phyloP scores from a whole-genome alignment of 1,140 invertebrate genomes.

The Chironomus striatipennis region DNA sequence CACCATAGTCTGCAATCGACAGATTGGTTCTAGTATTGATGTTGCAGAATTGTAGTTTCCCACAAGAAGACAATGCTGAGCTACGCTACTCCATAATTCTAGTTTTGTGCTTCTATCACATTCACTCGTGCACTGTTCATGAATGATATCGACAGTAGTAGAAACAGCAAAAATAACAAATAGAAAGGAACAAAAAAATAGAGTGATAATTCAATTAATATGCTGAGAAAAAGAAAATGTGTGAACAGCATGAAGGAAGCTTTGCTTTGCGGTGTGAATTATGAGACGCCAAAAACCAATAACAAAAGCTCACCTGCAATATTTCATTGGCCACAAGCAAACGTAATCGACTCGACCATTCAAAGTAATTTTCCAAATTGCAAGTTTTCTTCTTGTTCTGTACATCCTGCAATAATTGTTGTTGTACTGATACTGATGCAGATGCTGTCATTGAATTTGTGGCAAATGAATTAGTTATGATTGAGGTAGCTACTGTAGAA shows the following conservation, averaged over 20 bases:
- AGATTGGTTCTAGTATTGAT: conserved; percentile 37
- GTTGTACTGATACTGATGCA: conserved; percentile 30
- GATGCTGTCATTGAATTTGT: background rate
- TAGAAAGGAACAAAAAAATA: background rate
- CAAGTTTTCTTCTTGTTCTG: conserved; percentile 40
- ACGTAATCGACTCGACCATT: conserved; percentile 39
- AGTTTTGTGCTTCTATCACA: conserved; percentile 33
- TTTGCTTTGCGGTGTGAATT: background rate
- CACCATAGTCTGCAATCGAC: conserved; percentile 37
- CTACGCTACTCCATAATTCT: conserved; percentile 35
- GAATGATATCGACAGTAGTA: background rate
- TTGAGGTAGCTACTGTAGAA: background rate
- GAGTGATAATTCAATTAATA: background rate
- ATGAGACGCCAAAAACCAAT: background rate
- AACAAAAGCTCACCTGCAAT: conserved; percentile 34
- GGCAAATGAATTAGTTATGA: background rate
- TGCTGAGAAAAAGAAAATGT: background rate
- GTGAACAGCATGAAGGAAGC: background rate
- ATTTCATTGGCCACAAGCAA: conserved; percentile 40
- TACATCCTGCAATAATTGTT: conserved; percentile 33
- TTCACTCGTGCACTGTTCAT: conserved; percentile 33
- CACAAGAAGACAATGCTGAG: conserved; percentile 35
- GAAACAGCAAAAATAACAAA: background rate
- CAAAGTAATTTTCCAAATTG: conserved; percentile 39
- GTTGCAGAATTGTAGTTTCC: conserved; percentile 38